phyloP scores from a whole-genome alignment of 2,113 vertebrate species.

The Ardeotis arabs region DNA sequence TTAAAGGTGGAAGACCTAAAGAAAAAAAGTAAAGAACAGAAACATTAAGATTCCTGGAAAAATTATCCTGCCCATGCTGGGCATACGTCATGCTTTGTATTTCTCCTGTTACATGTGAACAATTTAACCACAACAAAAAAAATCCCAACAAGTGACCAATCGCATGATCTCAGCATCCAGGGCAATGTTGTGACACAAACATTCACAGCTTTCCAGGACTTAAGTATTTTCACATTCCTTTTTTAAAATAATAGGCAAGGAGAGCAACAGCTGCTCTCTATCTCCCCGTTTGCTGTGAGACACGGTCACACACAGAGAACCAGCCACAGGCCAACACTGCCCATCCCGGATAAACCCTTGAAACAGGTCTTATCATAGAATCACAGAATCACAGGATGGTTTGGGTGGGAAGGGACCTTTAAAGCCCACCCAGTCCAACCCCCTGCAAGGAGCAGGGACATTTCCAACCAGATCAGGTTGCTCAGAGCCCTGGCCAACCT shows the following conservation, averaged over 20 bases:
- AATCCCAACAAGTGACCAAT: background rate
- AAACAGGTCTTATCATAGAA: background rate
- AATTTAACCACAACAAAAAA: background rate
- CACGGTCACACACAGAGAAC: background rate
- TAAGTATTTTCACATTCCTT: background rate
- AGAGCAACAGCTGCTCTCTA: background rate
- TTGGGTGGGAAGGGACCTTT: too few species aligned
- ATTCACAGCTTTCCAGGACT: background rate
- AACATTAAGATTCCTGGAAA: background rate
- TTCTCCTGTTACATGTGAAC: background rate
- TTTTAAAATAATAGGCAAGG: background rate
- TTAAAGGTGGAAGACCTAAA: background rate
- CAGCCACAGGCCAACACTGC: background rate
- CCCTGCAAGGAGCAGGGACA: too few species aligned
- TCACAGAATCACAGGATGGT: too few species aligned
- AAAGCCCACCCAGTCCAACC: too few species aligned
- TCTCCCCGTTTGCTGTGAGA: background rate
- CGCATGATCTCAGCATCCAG: background rate
- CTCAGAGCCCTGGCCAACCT: too few species aligned
- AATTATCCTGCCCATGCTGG: background rate
- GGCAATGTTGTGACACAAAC: accelerated
- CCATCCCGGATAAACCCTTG: background rate
- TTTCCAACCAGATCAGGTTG: too few species aligned
- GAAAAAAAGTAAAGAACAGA: background rate
- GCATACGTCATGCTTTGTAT: background rate